These are phyloP conservation scores for Phalanger gymnotis DNA, from an alignment of 2,797 vertebrate genomes.

Conservation along the genomic window DNA sequence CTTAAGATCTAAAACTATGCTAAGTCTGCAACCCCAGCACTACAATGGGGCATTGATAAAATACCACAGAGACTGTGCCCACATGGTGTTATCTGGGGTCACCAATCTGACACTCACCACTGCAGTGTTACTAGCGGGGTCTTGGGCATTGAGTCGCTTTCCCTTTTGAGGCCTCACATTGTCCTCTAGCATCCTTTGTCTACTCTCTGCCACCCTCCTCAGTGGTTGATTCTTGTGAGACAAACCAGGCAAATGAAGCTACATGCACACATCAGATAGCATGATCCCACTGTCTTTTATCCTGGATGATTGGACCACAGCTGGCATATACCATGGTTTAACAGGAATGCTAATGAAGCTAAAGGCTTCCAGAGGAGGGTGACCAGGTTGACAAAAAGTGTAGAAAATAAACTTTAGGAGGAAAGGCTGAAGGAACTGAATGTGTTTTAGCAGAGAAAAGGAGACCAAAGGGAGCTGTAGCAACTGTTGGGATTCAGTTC, in stretches of 20 bases:
- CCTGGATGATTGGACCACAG: background rate
- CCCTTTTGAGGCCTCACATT: background rate
- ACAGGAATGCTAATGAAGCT: no score
- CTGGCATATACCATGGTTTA: background rate
- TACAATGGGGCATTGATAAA: background rate
- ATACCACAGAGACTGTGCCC: background rate
- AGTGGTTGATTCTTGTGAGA: background rate
- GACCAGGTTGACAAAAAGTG: background rate
- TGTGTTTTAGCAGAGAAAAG: background rate
- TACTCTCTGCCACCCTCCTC: background rate
- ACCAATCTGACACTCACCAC: background rate
- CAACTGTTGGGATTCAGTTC: background rate
- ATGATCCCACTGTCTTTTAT: background rate
- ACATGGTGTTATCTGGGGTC: background rate
- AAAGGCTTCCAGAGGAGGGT: no score
- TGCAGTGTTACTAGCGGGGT: background rate
- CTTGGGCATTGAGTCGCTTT: background rate
- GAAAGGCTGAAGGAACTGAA: background rate
- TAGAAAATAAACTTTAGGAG: background rate
- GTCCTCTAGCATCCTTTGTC: background rate
- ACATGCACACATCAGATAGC: background rate
- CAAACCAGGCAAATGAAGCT: background rate
- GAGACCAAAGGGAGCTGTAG: background rate
- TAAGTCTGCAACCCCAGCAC: background rate
- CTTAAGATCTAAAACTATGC: background rate